Evolutionary conservation across 2,888 invertebrate genomes (phyloP).

Genomic region (Sesia apiformis): DNA sequence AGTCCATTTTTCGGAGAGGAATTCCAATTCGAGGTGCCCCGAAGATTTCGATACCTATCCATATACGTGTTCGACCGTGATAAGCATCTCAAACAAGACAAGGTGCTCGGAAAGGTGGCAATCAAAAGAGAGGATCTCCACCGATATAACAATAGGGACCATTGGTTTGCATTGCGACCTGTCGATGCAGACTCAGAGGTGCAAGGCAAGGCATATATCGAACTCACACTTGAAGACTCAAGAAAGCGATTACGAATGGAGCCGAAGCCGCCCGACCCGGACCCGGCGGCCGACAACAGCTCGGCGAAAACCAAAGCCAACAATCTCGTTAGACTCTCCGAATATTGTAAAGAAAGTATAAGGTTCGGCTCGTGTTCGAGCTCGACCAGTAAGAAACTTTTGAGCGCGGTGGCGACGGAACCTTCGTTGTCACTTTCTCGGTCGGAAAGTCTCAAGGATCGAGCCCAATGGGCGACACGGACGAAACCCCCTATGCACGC

Average conservation of each 20-base stretch:
- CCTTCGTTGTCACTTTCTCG: conserved; percentile 57
- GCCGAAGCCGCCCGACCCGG: conserved; percentile 64
- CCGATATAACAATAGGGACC: conserved; percentile 92
- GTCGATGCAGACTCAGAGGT: conserved; percentile 94
- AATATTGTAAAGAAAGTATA: conserved; percentile 66
- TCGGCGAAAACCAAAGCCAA: conserved; percentile 45
- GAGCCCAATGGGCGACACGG: conserved; percentile 52
- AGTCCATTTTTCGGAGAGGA: conserved; percentile 95
- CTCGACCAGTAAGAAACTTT: conserved; percentile 60
- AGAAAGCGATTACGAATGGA: conserved; percentile 68
- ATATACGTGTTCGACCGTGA: conserved; percentile 93
- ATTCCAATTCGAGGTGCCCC: conserved; percentile 93
- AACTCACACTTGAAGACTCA: conserved; percentile 80
- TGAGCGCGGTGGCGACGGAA: conserved; percentile 53
- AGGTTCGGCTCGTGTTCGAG: conserved; percentile 66
- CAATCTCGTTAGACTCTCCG: conserved; percentile 57
- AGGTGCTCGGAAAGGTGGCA: conserved; percentile 86
- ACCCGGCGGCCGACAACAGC: conserved; percentile 45
- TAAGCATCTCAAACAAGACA: conserved; percentile 87
- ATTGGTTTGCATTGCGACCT: conserved; percentile 91
- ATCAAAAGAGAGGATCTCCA: conserved; percentile 91
- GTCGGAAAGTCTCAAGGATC: conserved; percentile 65
- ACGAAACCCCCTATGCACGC: conserved; percentile 61
- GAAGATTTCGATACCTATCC: conserved; percentile 90
- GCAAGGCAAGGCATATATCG: conserved; percentile 91